Conservation (phyloP, 2,113 vertebrate genomes). For the Eurystomus gularis region DNA sequence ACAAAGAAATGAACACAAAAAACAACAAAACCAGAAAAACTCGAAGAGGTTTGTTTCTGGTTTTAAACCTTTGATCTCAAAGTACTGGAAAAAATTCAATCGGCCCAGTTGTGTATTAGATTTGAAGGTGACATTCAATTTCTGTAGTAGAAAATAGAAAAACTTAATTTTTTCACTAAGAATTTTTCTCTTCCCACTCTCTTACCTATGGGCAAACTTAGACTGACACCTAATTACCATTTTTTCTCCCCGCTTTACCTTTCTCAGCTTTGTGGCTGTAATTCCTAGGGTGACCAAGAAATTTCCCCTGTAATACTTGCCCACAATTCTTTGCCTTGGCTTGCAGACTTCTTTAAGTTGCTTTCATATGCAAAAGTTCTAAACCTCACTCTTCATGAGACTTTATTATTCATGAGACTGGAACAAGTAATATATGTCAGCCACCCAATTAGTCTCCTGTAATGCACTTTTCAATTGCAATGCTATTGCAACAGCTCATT, state of each 20-base stretch:
- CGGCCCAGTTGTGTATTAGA: background rate
- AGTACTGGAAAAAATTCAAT: background rate
- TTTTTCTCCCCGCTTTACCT: background rate
- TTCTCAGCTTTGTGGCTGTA: background rate
- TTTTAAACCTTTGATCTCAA: background rate
- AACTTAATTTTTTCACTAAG: background rate
- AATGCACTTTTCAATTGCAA: constrained; percentile 8
- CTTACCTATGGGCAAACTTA: background rate
- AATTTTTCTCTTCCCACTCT: background rate
- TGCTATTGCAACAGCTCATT: constrained; percentile 62
- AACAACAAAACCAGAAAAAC: accelerated
- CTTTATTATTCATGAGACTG: constrained; percentile 5
- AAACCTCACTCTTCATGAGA: background rate
- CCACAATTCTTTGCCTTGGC: background rate
- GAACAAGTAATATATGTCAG: constrained; percentile 13
- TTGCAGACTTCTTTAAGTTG: background rate
- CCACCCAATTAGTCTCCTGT: constrained; percentile 41
- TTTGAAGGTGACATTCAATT: background rate
- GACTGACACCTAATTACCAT: background rate
- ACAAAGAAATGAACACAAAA: background rate
- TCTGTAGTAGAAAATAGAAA: background rate
- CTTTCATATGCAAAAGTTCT: background rate
- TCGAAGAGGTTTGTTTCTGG: background rate
- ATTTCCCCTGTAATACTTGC: background rate
- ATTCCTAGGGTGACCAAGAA: background rate